A percentile compares a stretch with the other conserved stretches of the same genome.
Conservation (phyloP, 2,888 invertebrate species). For the Hemicrepidius hirtus region DNA sequence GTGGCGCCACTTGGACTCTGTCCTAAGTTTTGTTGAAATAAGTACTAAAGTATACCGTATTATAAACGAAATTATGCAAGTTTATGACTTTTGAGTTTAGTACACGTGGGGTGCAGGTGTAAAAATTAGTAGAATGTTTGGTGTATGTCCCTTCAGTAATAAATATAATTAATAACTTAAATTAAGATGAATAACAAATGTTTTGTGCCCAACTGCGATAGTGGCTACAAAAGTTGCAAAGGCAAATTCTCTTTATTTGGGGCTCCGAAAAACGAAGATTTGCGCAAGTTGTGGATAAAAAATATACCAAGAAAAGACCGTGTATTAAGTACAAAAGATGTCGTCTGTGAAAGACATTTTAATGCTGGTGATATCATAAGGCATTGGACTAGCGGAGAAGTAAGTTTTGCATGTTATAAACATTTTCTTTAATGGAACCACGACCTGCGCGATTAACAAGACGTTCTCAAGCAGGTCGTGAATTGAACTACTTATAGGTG, state of each 20-base stretch:
- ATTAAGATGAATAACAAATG: neutral
- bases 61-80: too few relatives aligned
- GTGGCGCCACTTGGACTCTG: too few relatives aligned
- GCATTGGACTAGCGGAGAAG: neutral
- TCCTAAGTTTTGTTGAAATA: too few relatives aligned
- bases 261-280: neutral
- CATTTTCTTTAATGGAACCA: neutral
- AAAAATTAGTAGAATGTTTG: too few relatives aligned
- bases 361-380: neutral
- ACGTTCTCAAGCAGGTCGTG: too few relatives aligned
- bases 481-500: too few relatives aligned
- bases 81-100: too few relatives aligned
- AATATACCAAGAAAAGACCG: constrained; percentile 5
- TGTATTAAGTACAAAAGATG: neutral
- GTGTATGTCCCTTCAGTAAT: too few relatives aligned
- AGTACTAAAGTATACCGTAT: too few relatives aligned
- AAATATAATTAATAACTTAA: too few relatives aligned
- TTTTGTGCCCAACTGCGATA: neutral
- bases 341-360: neutral
- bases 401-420: neutral
- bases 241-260: neutral
- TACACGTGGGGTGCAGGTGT: too few relatives aligned
- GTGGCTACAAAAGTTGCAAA: neutral
- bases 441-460: too few relatives aligned
- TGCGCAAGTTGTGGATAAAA: constrained; percentile 1